Percentiles rank a stretch among this genome's conserved stretches.
Conservation (phyloP, 2,888 invertebrate genomes). For the Ecdyonurus torrentis region DNA sequence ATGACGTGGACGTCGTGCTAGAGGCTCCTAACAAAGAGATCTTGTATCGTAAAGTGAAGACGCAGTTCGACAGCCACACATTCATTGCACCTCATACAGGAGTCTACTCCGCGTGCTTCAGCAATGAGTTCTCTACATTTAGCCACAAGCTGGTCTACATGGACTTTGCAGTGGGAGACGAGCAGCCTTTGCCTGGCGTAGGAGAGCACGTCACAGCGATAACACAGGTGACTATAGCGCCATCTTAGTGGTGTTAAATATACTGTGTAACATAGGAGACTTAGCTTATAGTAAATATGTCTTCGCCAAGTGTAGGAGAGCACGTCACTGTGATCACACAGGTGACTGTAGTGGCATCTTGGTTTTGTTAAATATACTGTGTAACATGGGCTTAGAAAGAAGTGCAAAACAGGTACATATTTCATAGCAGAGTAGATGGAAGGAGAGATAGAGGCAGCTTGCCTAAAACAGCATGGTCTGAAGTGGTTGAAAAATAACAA, state of each 20-base stretch:
- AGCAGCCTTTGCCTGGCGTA: slow-evolving; percentile 64
- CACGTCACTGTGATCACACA: slow-evolving; percentile 88
- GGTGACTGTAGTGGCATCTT: too few species aligned
- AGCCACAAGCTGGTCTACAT: slow-evolving; percentile 97
- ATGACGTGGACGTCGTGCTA: slow-evolving; percentile 89
- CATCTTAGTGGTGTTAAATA: too few species aligned
- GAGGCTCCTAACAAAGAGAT: slow-evolving; percentile 75
- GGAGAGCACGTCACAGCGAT: slow-evolving; percentile 83
- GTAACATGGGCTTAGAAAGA: too few species aligned
- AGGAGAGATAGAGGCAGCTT: too few species aligned
- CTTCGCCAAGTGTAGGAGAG: slow-evolving; percentile 68
- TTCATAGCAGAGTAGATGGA: too few species aligned
- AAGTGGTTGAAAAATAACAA: too few species aligned
- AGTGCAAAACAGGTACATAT: too few species aligned
- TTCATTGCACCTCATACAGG: slow-evolving; percentile 60
- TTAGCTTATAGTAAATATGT: too few species aligned
- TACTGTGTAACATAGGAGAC: too few species aligned
- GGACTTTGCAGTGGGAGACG: slow-evolving; percentile 93
- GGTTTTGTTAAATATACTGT: too few species aligned
- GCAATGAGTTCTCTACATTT: slow-evolving; percentile 98
- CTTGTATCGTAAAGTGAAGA: slow-evolving; percentile 81
- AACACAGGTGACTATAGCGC: slow-evolving; percentile 80
- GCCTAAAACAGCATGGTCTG: too few species aligned
- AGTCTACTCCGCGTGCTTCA: slow-evolving; percentile 81
- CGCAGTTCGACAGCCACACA: slow-evolving; percentile 88